Evolutionary conservation across 2,113 vertebrate genomes (phyloP).

Genomic region (Clarias gariepinus): DNA sequence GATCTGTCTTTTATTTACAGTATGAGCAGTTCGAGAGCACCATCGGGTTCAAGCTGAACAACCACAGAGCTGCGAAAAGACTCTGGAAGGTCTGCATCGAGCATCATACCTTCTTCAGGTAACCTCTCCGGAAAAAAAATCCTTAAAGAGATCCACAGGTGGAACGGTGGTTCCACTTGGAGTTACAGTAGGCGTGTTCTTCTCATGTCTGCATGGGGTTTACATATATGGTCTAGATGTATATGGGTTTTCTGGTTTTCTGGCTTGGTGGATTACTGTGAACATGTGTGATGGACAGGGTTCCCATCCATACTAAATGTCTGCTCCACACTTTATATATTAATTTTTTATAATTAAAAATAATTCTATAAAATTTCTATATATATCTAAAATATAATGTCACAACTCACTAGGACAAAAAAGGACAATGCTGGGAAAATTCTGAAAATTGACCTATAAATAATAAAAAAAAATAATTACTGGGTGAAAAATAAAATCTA

Average conservation of each 20-base stretch:
- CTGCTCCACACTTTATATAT: not conserved
- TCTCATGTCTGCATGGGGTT: not conserved
- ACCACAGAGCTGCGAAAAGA: constrained; percentile 95
- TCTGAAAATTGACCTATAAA: not conserved
- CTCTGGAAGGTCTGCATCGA: constrained; percentile 99
- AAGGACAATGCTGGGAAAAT: not conserved
- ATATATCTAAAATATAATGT: not conserved
- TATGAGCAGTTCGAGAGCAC: constrained; percentile 99
- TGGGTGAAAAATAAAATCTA: not conserved
- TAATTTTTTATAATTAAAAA: too few species aligned
- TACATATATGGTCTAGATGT: too few species aligned
- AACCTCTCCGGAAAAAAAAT: constrained; percentile 35
- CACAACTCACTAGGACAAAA: not conserved
- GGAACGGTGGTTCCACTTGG: not conserved
- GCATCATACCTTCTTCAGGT: constrained; percentile 99
- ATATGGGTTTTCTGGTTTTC: not conserved
- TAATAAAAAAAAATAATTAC: not conserved
- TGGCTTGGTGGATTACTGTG: not conserved
- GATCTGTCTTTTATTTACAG: constrained; percentile 63
- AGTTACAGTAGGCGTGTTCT: not conserved
- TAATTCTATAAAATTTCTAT: too few species aligned
- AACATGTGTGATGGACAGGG: not conserved
- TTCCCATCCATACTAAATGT: not conserved
- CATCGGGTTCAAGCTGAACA: constrained; percentile 97
- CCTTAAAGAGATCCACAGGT: not conserved